These are phyloP conservation scores for Apostichopus japonicus DNA, from an alignment of 35 echinoderm and acorn worm species.

Conservation along the genomic window DNA sequence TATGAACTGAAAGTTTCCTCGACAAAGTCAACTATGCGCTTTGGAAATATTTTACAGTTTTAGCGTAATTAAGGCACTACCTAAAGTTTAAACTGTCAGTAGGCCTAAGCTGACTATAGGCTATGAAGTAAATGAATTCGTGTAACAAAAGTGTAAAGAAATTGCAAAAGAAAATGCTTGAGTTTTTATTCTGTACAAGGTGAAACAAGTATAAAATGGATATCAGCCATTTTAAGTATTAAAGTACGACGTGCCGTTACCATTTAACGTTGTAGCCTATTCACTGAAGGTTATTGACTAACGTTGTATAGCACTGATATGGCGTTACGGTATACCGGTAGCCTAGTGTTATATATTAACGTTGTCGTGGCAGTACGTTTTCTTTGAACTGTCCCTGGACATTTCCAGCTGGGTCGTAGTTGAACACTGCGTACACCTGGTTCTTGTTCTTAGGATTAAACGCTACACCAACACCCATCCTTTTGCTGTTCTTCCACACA, in stretches of 20 bases:
- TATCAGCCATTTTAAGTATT: neutral
- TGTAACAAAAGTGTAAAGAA: neutral
- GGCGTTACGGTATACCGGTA: neutral
- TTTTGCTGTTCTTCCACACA: slow-evolving; percentile 87
- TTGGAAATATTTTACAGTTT: too few relatives aligned
- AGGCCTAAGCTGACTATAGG: too few relatives aligned
- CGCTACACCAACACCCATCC: slow-evolving; percentile 79
- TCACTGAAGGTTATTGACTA: too few relatives aligned
- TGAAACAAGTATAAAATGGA: neutral
- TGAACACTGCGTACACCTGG: slow-evolving; percentile 92
- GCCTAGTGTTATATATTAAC: slow-evolving; percentile 39
- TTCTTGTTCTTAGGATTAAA: slow-evolving; percentile 93
- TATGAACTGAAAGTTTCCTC: too few relatives aligned
- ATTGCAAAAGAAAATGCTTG: neutral
- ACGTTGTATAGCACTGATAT: too few relatives aligned
- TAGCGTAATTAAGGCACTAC: too few relatives aligned
- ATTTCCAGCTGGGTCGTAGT: slow-evolving; percentile 94
- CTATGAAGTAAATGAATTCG: too few relatives aligned
- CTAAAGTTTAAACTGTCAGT: too few relatives aligned
- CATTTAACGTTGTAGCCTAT: too few relatives aligned
- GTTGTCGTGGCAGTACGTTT: slow-evolving; percentile 79
- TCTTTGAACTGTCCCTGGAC: slow-evolving; percentile 82
- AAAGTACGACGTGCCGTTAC: too few relatives aligned
- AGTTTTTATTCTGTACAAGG: neutral
- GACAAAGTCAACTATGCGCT: too few relatives aligned